Evolutionary conservation across 2,797 vertebrate species (phyloP).

Genomic region (Sebastes minor): DNA sequence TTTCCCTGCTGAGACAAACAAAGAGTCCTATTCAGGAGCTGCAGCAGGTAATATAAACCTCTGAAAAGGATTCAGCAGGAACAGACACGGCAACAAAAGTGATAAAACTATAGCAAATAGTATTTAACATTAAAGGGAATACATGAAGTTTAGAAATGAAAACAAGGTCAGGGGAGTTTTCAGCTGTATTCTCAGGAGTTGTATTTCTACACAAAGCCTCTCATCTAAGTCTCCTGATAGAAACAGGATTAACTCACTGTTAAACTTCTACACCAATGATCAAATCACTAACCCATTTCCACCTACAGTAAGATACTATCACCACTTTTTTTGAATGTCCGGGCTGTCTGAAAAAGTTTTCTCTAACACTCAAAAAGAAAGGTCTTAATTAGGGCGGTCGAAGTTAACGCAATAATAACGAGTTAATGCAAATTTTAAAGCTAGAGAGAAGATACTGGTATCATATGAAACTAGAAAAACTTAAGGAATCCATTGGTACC

Average conservation of each 20-base stretch:
- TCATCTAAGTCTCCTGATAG: not conserved
- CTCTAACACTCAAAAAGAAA: not conserved
- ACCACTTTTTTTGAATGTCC: not conserved
- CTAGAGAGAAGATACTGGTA: no score
- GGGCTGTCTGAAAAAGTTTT: not conserved
- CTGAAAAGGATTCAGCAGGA: not conserved
- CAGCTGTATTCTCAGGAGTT: not conserved
- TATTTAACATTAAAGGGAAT: not conserved
- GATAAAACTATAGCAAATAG: not conserved
- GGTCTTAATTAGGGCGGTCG: no score
- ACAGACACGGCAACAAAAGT: not conserved
- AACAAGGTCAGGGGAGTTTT: not conserved
- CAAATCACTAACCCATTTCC: constrained; percentile 10
- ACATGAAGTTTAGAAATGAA: not conserved
- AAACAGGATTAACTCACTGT: not conserved
- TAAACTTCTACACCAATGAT: not conserved
- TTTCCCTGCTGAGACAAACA: not conserved
- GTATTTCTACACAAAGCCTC: not conserved
- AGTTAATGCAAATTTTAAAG: no score
- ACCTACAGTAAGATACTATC: not conserved
- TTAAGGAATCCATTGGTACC: no score
- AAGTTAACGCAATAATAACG: no score
- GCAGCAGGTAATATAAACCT: not conserved
- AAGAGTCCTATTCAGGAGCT: not conserved
- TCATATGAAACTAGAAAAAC: no score